Conservation (phyloP, 2,113 vertebrate genomes). For the Acrocephalus kingi region DNA sequence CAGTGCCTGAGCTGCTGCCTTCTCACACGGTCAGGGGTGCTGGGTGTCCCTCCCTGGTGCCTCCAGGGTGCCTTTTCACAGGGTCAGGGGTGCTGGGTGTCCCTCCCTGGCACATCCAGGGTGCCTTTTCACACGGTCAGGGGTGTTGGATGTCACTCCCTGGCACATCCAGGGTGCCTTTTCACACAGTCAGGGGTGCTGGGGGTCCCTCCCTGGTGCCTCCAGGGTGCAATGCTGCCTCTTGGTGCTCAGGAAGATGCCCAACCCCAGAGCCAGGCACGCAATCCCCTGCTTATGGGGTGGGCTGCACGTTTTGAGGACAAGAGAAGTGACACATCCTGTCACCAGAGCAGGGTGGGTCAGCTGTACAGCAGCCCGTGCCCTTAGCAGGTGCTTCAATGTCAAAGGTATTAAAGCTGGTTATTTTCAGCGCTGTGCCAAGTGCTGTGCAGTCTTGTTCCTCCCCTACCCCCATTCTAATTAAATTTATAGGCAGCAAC, state of each 20-base stretch:
- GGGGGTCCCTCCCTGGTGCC: neutral
- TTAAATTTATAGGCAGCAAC: conserved; percentile 35
- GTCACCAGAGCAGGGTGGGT: neutral
- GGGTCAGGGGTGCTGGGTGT: no score
- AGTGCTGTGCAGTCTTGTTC: neutral
- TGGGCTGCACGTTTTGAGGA: neutral
- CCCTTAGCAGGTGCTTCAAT: conserved; percentile 51
- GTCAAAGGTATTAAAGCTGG: conserved; percentile 46
- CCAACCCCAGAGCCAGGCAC: neutral
- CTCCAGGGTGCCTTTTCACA: neutral
- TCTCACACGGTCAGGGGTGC: neutral
- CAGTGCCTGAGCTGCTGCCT: neutral
- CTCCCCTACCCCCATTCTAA: conserved; percentile 13
- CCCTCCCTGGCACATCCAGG: neutral
- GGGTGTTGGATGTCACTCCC: no score
- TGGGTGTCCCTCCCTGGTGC: neutral
- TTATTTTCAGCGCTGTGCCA: conserved; percentile 28
- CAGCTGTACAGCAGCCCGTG: neutral
- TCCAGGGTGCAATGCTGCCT: neutral
- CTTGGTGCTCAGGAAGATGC: neutral
- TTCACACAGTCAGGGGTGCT: neutral
- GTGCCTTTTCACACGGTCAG: neutral
- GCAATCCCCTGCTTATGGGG: neutral
- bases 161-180: neutral
- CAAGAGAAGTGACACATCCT: neutral